A percentile compares a stretch with the other conserved stretches of the same genome.
Evolutionary conservation across 2,888 invertebrate species (phyloP).

Genomic region (Limnephilus rhombicus): DNA sequence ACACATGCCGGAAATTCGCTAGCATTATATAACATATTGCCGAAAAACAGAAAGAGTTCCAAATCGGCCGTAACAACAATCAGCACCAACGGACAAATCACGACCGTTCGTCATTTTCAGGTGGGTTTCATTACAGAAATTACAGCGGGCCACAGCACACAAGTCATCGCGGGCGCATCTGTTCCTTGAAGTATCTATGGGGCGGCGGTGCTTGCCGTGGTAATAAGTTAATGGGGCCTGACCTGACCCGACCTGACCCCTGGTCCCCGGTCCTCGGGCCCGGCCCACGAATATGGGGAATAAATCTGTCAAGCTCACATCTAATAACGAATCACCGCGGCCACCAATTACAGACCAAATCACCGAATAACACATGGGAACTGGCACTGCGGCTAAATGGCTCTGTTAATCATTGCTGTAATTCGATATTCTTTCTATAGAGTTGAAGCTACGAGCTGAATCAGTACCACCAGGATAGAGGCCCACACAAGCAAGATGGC

Average conservation of each 20-base stretch:
- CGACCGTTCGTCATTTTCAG: not conserved
- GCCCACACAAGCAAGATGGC: not conserved
- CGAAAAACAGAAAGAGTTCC: not conserved
- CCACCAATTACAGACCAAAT: constrained; percentile 36
- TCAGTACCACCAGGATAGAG: not conserved
- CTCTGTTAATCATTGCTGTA: constrained; percentile 44
- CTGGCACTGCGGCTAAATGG: constrained; percentile 18
- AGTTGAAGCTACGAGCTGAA: not conserved
- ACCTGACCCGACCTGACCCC: constrained; percentile 30
- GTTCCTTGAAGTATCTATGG: not conserved
- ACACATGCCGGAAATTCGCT: too few species aligned
- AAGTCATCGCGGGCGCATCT: not conserved
- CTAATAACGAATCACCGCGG: constrained; percentile 27
- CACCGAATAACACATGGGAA: constrained; percentile 29
- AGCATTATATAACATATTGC: too few species aligned
- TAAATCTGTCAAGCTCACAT: constrained; percentile 37
- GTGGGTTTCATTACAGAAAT: constrained; percentile 16
- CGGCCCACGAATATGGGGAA: not conserved
- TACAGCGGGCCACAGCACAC: not conserved
- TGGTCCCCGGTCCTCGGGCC: not conserved
- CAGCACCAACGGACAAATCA: not conserved
- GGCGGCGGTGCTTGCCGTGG: not conserved
- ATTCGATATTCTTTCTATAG: constrained; percentile 31
- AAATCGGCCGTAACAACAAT: not conserved
- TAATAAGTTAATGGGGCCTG: constrained; percentile 20